These are phyloP conservation scores for Lepidurus couesii DNA, from an alignment of 1,140 invertebrate genomes.

Conservation along the genomic window DNA sequence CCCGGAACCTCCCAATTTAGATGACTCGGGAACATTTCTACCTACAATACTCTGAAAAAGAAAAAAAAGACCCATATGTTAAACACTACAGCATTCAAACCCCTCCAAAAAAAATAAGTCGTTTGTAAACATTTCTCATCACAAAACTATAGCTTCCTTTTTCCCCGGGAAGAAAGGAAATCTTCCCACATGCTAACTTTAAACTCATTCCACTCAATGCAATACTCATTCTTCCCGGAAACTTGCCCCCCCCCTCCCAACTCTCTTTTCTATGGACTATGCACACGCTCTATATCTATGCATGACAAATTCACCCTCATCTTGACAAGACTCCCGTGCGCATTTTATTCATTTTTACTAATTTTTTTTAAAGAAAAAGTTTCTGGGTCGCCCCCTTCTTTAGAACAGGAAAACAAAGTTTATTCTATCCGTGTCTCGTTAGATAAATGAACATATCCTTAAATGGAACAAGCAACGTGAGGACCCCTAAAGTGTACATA, in stretches of 20 bases:
- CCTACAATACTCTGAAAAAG: constrained; percentile 54
- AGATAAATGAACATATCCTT: constrained; percentile 1
- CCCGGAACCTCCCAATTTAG: constrained; percentile 49
- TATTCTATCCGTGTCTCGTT: constrained; percentile 13
- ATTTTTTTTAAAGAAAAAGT: background rate
- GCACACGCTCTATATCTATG: constrained; percentile 17
- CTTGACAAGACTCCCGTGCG: background rate
- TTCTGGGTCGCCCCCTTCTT: background rate
- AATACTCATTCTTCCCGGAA: background rate
- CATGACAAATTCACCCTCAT: constrained; percentile 19
- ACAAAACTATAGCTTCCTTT: background rate
- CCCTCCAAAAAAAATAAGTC: background rate
- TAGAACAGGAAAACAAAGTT: constrained; percentile 12
- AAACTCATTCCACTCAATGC: background rate
- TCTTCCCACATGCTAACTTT: background rate
- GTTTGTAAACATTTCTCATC: background rate
- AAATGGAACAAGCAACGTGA: constrained; percentile 14
- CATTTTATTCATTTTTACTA: background rate
- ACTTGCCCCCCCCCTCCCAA: background rate
- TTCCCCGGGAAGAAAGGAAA: background rate
- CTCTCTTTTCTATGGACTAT: constrained; percentile 3
- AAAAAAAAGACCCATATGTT: background rate
- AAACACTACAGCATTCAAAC: background rate
- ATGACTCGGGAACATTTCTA: constrained; percentile 60
- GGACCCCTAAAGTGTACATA: background rate